Base-by-base conservation (phyloP, 2,888 invertebrate species). In the Artemia sinica region DNA sequence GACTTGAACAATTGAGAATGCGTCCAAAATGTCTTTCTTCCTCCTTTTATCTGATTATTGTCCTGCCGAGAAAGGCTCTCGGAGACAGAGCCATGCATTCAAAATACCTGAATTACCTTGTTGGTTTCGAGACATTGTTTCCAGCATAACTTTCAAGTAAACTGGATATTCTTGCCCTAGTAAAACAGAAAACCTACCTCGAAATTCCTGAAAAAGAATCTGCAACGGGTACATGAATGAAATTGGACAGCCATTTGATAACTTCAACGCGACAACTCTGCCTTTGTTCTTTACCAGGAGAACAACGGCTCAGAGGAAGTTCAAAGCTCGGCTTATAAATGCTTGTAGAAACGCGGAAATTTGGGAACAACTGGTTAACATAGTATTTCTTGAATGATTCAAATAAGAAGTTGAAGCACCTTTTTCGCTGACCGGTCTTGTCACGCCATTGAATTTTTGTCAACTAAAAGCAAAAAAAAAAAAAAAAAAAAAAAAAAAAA, bases 401-500 rank as follows among this genome's bases (percentile, higher is more conserved):
- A 77, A 96, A 82, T 68, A 96, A 80, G 81, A 94, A 96, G 72
- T 87, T 87, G 79, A 96, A 95, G 74, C 89, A 87, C 76, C 86
- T 84, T 74, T 90, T 86, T 77, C 89, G 89, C 74, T 86, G 65
- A n/a, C 66, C 84, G 49, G 85, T 82, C 76, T 87, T 85, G 75
- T 92, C 92, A 70, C 87, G 85, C 94, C 94, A 95, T 75, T 91
- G 89, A 70, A 94, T 83, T 77, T 89, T 89, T 2, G 88, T 87
- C 13, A 91, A 87, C 75, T 84, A 75, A 5, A 74, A 73, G 72
- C 69, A 68, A 71, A 70, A 69, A 52, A 70, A 52, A 67, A 69
- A 69, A 71, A 11, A 14, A 65, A 68, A 50, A 71, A 68, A 71
- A 70, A 69, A 52, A 70, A 52, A 66, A 14, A 58, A 58, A 8